Percentiles rank a stretch among this genome's conserved stretches.
Conservation (phyloP, 2,113 vertebrate species). For the Pseudonaja textilis region DNA sequence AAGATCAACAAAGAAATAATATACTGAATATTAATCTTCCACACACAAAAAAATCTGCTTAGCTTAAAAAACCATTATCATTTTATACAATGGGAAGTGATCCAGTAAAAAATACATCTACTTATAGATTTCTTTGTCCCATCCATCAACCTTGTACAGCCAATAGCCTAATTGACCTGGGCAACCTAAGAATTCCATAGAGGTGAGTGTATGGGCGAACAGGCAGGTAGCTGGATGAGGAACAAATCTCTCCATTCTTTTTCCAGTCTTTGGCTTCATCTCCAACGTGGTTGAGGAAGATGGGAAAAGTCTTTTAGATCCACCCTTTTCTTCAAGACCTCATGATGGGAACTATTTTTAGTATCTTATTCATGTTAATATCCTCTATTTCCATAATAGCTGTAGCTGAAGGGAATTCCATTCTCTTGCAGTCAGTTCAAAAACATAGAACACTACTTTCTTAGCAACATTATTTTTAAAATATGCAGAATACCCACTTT, state of each 20-base stretch:
- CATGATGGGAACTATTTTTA: not conserved
- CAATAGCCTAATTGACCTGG: not conserved
- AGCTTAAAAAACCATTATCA: not conserved
- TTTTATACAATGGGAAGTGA: not conserved
- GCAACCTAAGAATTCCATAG: not conserved
- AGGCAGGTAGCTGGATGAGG: not conserved
- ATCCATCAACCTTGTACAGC: not conserved
- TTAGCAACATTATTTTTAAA: not conserved
- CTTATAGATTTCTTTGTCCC: not conserved
- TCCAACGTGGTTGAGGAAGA: not conserved
- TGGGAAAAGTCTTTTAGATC: not conserved
- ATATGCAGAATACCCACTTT: not conserved
- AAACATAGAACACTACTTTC: not conserved
- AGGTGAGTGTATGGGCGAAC: not conserved
- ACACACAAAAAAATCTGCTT: not conserved
- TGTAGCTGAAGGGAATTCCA: not conserved
- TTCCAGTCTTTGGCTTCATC: not conserved
- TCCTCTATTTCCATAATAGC: not conserved
- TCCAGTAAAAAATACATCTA: not conserved
- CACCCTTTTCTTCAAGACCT: not conserved
- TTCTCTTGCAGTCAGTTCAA: not conserved
- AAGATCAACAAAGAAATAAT: not conserved
- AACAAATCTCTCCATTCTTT: not conserved
- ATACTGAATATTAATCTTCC: not conserved
- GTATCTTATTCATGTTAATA: not conserved